phyloP scores from a whole-genome alignment of 2,888 invertebrate species.

The Orthosia incerta region DNA sequence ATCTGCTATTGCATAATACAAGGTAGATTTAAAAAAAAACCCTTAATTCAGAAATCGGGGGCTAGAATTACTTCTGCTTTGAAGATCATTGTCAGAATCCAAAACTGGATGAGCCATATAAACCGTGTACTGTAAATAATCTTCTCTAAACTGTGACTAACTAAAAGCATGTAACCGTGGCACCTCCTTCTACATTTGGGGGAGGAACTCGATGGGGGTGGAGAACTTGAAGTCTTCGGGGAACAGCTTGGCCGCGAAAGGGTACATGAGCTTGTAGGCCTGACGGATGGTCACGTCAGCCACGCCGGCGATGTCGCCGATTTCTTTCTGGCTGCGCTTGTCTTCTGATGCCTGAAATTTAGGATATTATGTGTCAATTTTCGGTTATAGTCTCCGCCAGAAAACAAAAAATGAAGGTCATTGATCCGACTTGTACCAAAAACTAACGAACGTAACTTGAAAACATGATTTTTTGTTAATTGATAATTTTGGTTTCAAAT shows the following conservation, averaged over 20 bases:
- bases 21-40: too few species aligned
- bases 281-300: constrained; percentile 99
- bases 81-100: neutral
- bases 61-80: neutral
- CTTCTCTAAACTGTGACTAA: constrained; percentile 11
- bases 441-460: too few species aligned
- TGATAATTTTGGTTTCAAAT: too few species aligned
- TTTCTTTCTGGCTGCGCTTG: constrained; percentile 98
- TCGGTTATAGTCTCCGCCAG: too few species aligned
- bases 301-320: constrained; percentile 99
- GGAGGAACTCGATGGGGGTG: constrained; percentile 98
- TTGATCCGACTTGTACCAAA: too few species aligned
- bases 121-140: neutral
- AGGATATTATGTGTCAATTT: neutral
- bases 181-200: constrained; percentile 92
- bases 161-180: constrained; percentile 16
- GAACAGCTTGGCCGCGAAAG: constrained; percentile 97
- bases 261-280: constrained; percentile 99
- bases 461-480: too few species aligned
- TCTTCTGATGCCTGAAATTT: constrained; percentile 95
- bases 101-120: constrained; percentile 1
- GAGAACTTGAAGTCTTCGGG: constrained; percentile 99
- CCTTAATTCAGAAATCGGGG: neutral
- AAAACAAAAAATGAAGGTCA: too few species aligned
- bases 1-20: too few species aligned